Evolutionary conservation across 2,113 vertebrate species (phyloP).

Genomic region (Fulmarus glacialis): DNA sequence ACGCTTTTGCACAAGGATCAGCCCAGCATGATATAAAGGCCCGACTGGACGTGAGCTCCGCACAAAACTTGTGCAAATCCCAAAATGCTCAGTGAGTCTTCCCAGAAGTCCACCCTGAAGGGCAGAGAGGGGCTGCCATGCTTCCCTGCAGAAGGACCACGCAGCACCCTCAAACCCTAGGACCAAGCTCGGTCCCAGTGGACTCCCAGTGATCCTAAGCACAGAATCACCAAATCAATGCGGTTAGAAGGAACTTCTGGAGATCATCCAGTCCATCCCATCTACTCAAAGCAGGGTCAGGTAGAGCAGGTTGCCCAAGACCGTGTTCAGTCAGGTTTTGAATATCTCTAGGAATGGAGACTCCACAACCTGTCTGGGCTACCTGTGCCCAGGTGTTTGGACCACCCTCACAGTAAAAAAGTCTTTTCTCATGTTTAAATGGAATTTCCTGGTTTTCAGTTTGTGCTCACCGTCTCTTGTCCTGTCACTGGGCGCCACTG

Average conservation of each 20-base stretch:
- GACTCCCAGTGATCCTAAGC: neutral
- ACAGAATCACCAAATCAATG: neutral
- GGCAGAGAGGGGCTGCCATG: neutral
- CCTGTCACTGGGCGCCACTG: neutral
- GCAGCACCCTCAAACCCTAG: neutral
- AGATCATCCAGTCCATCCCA: neutral
- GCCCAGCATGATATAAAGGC: neutral
- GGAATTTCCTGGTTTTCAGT: neutral
- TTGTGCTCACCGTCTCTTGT: neutral
- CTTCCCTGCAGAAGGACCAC: neutral
- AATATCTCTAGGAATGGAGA: neutral
- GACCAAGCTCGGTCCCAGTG: neutral
- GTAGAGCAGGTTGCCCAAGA: neutral
- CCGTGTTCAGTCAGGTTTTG: neutral
- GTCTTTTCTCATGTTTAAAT: neutral
- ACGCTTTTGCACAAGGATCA: neutral
- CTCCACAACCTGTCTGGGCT: neutral
- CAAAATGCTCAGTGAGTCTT: neutral
- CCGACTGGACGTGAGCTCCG: neutral
- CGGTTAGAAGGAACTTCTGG: neutral
- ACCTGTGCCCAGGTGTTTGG: neutral
- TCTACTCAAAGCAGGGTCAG: neutral
- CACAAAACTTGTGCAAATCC: neutral
- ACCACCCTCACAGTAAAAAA: neutral
- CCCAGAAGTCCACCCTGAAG: neutral